Percentiles rank a stretch among this genome's conserved stretches.
phyloP scores from a whole-genome alignment of 2,113 vertebrate species.

The Micronycteris hirsuta region DNA sequence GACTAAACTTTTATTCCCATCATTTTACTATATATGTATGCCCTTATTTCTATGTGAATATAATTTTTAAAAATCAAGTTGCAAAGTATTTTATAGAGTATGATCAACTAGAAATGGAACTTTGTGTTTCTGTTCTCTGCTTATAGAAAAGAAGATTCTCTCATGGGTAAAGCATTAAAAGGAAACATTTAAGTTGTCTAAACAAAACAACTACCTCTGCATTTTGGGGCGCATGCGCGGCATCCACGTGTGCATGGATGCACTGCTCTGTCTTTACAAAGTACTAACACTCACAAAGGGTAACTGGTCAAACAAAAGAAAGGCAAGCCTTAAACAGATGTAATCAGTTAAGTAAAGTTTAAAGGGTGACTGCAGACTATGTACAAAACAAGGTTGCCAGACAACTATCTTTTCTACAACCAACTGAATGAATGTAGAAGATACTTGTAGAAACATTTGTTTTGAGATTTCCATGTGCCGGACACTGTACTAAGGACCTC shows the following conservation, averaged over 20 bases:
- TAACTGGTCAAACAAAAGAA: not conserved
- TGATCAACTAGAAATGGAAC: not conserved
- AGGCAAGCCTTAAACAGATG: not conserved
- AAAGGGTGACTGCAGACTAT: not conserved
- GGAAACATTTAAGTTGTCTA: not conserved
- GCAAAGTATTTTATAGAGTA: not conserved
- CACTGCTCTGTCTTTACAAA: not conserved
- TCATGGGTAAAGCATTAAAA: not conserved
- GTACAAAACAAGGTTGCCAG: not conserved
- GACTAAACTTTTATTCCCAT: not conserved
- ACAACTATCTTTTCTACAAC: not conserved
- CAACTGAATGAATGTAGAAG: not conserved
- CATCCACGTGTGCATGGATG: too few relatives aligned
- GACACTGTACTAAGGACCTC: not conserved
- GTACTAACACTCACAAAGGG: not conserved
- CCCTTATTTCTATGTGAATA: not conserved
- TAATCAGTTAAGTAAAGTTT: not conserved
- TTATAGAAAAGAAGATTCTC: not conserved
- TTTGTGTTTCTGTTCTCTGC: not conserved
- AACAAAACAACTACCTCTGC: not conserved
- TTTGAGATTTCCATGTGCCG: not conserved
- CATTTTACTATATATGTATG: not conserved
- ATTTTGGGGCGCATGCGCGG: not conserved
- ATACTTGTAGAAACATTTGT: not conserved
- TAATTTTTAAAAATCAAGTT: not conserved